phyloP scores from a whole-genome alignment of 1,140 invertebrate genomes.

The Rhizoglyphus robini region DNA sequence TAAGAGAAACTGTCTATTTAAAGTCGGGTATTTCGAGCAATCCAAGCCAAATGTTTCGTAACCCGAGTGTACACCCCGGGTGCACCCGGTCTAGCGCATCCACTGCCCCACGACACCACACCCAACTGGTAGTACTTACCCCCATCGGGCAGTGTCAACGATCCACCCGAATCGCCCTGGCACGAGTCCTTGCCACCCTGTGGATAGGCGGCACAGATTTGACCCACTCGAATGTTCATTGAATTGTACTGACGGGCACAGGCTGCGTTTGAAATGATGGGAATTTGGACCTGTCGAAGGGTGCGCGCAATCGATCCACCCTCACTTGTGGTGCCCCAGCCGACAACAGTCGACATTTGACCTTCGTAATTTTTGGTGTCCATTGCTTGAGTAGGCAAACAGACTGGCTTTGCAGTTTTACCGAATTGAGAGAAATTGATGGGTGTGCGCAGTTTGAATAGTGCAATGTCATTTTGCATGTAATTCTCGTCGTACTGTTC shows the following conservation, averaged over 20 bases:
- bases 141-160: constrained; percentile 29
- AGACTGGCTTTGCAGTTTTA: constrained; percentile 66
- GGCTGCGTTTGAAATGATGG: constrained; percentile 28
- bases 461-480: constrained; percentile 21
- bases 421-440: constrained; percentile 39
- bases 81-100: constrained; percentile 48
- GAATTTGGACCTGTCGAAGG: constrained; percentile 26
- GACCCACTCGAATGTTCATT: constrained; percentile 29
- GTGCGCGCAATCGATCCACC: constrained; percentile 18
- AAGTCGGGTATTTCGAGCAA: constrained; percentile 27
- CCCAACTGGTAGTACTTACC: constrained; percentile 44
- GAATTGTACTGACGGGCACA: constrained; percentile 26
- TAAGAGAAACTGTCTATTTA: too few relatives aligned
- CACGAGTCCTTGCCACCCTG: constrained; percentile 31
- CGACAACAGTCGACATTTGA: not conserved
- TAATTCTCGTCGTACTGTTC: not conserved
- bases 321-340: constrained; percentile 21
- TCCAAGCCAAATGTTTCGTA: constrained; percentile 45
- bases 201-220: constrained; percentile 31
- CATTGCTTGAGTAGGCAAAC: constrained; percentile 45
- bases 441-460: not conserved
- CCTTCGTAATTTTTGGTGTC: constrained; percentile 38
- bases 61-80: constrained; percentile 57
- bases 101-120: constrained; percentile 56
- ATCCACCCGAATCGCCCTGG: constrained; percentile 32